These are phyloP conservation scores for Megatriorchis doriae DNA, from an alignment of 2,113 vertebrate species.

Conservation along the genomic window DNA sequence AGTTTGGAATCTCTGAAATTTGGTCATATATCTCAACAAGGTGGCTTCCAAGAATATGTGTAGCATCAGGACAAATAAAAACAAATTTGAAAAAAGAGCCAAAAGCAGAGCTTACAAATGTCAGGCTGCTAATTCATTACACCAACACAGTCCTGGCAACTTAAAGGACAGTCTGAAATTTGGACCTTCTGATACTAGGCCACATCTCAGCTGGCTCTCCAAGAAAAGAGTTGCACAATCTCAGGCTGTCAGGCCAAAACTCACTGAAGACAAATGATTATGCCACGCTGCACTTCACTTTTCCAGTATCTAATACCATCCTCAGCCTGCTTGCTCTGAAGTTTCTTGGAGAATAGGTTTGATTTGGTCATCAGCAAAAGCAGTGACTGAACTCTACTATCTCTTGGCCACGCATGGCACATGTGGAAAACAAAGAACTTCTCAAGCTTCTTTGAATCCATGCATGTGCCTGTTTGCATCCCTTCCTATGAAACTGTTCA, in stretches of 20 bases:
- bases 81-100: neutral
- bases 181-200: neutral
- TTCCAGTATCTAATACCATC: neutral
- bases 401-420: fast-evolving
- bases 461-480: neutral
- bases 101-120: neutral
- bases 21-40: neutral
- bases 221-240: neutral
- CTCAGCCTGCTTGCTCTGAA: neutral
- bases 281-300: neutral
- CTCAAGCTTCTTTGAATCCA: neutral
- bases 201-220: neutral
- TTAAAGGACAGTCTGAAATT: neutral
- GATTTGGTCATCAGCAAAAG: neutral
- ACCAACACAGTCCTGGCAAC: neutral
- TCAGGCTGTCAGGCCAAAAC: neutral
- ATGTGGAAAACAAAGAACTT: neutral
- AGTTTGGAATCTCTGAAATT: neutral
- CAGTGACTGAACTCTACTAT: neutral
- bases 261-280: neutral
- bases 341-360: neutral
- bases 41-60: neutral
- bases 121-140: neutral
- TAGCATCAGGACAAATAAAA: neutral
- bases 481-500: neutral